These are phyloP conservation scores for Eurois occulta DNA, from an alignment of 2,888 invertebrate species.

Conservation along the genomic window DNA sequence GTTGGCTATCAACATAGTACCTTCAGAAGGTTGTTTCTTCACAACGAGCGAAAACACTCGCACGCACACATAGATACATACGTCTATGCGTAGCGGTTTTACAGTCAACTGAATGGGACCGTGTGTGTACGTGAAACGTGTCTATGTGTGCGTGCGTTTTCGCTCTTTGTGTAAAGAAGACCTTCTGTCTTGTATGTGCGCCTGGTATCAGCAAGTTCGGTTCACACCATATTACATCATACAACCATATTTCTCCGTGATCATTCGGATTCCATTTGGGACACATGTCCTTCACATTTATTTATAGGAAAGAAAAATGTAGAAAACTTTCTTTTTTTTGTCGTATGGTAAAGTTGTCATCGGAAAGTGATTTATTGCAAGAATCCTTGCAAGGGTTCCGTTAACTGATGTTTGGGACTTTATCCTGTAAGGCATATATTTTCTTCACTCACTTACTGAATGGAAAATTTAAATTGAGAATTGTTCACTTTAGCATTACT, in stretches of 20 bases:
- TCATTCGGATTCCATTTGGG: conserved; percentile 58
- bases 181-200: background rate
- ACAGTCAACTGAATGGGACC: background rate
- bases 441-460: background rate
- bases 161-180: background rate
- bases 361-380: conserved; percentile 34
- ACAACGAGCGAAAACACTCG: background rate
- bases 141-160: background rate
- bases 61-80: too few relatives aligned
- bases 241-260: conserved; percentile 41
- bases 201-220: conserved; percentile 11
- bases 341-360: conserved; percentile 41
- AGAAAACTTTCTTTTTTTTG: conserved; percentile 19
- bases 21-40: background rate
- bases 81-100: background rate
- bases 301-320: conserved; percentile 44
- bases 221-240: conserved; percentile 41
- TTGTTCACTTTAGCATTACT: background rate
- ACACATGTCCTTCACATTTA: conserved; percentile 54
- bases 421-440: background rate
- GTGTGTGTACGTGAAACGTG: background rate
- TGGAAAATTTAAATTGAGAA: background rate
- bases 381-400: conserved; percentile 4
- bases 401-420: background rate
- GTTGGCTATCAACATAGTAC: background rate